A percentile compares a stretch with the other conserved stretches of the same genome.
Evolutionary conservation across 2,113 vertebrate species (phyloP).

Genomic region (Rhinoderma darwinii): DNA sequence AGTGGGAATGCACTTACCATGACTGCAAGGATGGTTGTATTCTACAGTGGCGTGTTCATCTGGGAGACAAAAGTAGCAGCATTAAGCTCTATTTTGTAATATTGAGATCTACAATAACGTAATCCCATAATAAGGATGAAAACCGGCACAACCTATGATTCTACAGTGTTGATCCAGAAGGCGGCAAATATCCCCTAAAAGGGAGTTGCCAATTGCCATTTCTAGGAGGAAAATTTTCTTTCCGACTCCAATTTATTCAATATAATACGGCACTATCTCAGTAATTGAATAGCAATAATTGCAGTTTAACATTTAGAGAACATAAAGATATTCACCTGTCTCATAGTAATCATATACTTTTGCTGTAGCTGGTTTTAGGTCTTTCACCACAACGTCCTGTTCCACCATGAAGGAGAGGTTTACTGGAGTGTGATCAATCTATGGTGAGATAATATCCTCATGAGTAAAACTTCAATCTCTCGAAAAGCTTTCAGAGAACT

Average conservation of each 20-base stretch:
- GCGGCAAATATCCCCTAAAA: neutral
- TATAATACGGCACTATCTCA: too few relatives aligned
- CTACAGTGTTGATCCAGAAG: neutral
- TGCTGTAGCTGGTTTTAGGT: slow-evolving; percentile 58
- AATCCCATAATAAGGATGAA: neutral
- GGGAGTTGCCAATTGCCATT: too few relatives aligned
- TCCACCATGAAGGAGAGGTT: slow-evolving; percentile 54
- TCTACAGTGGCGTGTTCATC: neutral
- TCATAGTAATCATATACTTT: slow-evolving; percentile 62
- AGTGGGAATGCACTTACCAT: neutral
- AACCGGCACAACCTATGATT: neutral
- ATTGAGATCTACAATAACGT: neutral
- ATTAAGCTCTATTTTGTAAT: neutral
- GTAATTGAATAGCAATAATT: neutral
- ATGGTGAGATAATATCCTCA: neutral
- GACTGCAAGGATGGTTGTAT: slow-evolving; percentile 10
- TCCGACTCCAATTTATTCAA: too few relatives aligned
- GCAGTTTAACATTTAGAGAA: neutral
- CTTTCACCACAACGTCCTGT: slow-evolving; percentile 54
- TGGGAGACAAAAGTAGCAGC: neutral
- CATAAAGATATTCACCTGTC: slow-evolving; percentile 56
- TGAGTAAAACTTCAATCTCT: neutral
- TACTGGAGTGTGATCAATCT: slow-evolving; percentile 55
- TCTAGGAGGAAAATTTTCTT: too few relatives aligned
- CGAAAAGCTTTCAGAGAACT: neutral